Evolutionary conservation across 2,113 vertebrate species (phyloP).

Genomic region (Electrona antarctica): DNA sequence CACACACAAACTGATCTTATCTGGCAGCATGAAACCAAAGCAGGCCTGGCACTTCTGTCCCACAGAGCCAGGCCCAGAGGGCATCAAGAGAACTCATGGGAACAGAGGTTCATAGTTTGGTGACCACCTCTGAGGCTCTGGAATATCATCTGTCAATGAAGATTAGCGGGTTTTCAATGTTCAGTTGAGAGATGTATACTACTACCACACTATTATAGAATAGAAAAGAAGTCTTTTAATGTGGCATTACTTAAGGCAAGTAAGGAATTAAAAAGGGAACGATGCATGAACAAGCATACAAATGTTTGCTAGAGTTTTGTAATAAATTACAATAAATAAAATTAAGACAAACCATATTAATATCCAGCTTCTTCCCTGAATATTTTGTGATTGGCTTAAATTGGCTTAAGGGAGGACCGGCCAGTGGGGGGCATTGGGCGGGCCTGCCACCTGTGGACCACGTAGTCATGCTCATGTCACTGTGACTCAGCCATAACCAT

Average conservation of each 20-base stretch:
- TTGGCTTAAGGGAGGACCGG: too few species aligned
- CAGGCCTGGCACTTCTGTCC: slow-evolving; percentile 51
- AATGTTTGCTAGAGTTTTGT: slow-evolving; percentile 1
- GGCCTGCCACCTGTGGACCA: too few species aligned
- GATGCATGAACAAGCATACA: background rate
- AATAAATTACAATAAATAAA: slow-evolving; percentile 11
- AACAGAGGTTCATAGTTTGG: slow-evolving; percentile 40
- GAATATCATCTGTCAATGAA: slow-evolving; percentile 61
- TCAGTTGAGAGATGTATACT: slow-evolving; percentile 9
- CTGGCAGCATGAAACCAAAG: slow-evolving; percentile 66
- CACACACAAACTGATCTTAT: slow-evolving; percentile 70
- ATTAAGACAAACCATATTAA: background rate
- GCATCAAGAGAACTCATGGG: slow-evolving; percentile 50
- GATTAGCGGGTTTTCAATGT: slow-evolving; percentile 18
- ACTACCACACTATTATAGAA: background rate
- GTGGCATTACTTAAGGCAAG: too few species aligned
- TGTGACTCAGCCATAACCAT: too few species aligned
- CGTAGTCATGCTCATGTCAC: too few species aligned
- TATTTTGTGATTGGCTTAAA: slow-evolving; percentile 3
- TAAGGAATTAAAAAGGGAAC: too few species aligned
- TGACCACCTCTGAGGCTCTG: slow-evolving; percentile 50
- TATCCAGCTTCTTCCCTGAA: slow-evolving; percentile 15
- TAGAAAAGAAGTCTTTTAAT: background rate
- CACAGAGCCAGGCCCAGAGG: slow-evolving; percentile 51
- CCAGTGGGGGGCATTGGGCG: too few species aligned